Conservation (phyloP, 2,888 invertebrate genomes). For the Athripsodes cinereus region DNA sequence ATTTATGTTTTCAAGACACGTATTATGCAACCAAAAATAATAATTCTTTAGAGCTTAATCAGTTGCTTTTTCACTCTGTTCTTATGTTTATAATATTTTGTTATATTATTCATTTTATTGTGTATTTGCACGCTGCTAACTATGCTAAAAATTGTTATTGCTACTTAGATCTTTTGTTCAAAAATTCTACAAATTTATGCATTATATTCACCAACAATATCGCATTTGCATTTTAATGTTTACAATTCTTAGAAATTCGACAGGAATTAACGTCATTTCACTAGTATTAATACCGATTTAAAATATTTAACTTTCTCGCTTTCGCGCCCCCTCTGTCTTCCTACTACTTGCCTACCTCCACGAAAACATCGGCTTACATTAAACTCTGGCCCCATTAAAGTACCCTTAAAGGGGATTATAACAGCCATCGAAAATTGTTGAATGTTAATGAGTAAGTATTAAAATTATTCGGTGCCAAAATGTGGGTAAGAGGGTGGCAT, state of each 20-base stretch:
- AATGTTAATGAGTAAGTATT: slow-evolving; percentile 25
- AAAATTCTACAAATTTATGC: too few relatives aligned
- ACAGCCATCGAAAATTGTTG: slow-evolving; percentile 25
- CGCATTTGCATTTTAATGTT: not conserved
- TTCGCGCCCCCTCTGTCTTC: slow-evolving; percentile 8
- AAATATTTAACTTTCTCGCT: slow-evolving; percentile 16
- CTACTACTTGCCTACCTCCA: slow-evolving; percentile 10
- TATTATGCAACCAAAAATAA: too few relatives aligned
- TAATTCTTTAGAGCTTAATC: too few relatives aligned
- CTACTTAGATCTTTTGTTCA: too few relatives aligned
- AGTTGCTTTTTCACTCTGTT: too few relatives aligned
- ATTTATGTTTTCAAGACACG: too few relatives aligned
- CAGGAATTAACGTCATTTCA: slow-evolving; percentile 4
- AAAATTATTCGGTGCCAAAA: slow-evolving; percentile 18
- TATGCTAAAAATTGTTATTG: too few relatives aligned
- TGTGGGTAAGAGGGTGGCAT: slow-evolving; percentile 1
- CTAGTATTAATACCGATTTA: slow-evolving; percentile 16
- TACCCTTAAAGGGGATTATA: slow-evolving; percentile 25
- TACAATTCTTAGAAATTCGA: not conserved
- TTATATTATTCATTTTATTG: too few relatives aligned
- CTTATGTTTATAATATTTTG: too few relatives aligned
- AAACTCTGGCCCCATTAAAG: slow-evolving; percentile 24
- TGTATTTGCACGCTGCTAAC: too few relatives aligned
- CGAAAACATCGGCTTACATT: slow-evolving; percentile 20
- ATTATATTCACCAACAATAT: not conserved